Conservation (phyloP, 2,888 invertebrate species). For the Archaeoteleia sp. region DNA sequence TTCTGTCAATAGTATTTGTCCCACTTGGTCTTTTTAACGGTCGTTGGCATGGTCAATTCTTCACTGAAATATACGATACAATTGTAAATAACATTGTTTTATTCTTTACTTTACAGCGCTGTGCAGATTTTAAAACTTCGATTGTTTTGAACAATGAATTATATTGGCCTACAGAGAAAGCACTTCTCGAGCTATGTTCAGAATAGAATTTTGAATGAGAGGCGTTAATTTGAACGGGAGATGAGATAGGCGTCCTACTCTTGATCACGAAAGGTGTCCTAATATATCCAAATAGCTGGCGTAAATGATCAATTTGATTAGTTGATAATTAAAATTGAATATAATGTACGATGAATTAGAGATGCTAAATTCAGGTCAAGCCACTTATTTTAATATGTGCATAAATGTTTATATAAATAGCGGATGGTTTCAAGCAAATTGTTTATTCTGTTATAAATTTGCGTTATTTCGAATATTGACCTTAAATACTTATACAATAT, state of each 20-base stretch:
- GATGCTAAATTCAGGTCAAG: slow-evolving; percentile 25
- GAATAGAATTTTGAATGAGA: slow-evolving; percentile 54
- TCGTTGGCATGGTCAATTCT: too few species aligned
- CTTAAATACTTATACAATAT: too few species aligned
- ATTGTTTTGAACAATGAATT: slow-evolving; percentile 26
- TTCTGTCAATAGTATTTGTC: too few species aligned
- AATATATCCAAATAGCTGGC: slow-evolving; percentile 38
- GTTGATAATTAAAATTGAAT: slow-evolving; percentile 61
- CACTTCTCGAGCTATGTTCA: slow-evolving; percentile 30
- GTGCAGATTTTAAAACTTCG: slow-evolving; percentile 16
- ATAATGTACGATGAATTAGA: slow-evolving; percentile 21
- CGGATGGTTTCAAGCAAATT: too few species aligned
- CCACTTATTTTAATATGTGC: too few species aligned
- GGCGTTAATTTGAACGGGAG: slow-evolving; percentile 54
- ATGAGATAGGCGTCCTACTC: slow-evolving; percentile 41
- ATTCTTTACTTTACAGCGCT: slow-evolving; percentile 22
- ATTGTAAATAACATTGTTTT: slow-evolving; percentile 30
- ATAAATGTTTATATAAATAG: too few species aligned
- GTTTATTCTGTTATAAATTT: too few species aligned
- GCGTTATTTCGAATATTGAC: too few species aligned
- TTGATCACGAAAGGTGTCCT: slow-evolving; percentile 39
- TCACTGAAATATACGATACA: too few species aligned
- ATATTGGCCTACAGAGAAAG: slow-evolving; percentile 19
- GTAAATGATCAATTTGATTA: slow-evolving; percentile 61
- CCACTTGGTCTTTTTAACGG: too few species aligned